Base-by-base conservation (phyloP, 2,888 invertebrate species). In the Synanthedon formicaeformis region DNA sequence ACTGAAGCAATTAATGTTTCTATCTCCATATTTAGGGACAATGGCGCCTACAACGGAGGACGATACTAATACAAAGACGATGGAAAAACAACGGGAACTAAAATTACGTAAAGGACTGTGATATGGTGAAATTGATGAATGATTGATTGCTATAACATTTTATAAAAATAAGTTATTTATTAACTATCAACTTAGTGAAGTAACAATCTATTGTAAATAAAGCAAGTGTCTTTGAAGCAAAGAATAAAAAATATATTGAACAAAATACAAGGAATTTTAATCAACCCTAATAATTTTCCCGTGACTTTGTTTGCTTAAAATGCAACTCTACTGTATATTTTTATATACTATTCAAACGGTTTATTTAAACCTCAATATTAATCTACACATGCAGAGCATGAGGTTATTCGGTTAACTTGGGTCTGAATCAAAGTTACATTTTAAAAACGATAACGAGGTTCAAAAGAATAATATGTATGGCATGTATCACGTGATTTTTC, bases 41-140 rank as follows among this genome's bases (percentile, higher is more conserved):
- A 75, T 3, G 81, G 81, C 12, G 69, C 76, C 0, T 73, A 64
- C 58, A 71, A 69, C 56, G 68, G 68, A 4, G 71, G 75, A 18
- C 71, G 75, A 16, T 72, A 69, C 58, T 56, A 23, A 13, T 40
- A 4, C 50, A 11, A 50, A 52, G 49, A 49, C 2, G 6, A 34
- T 34, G 14, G 45, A 45, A 45, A 45, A 45, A 51, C 56, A 54
- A 58, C 56, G 62, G 67, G 73, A 71, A 77, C 81, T 81, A 78
- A 78, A 54, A 53, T 54, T 64, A 62, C 66, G 59, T 67, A 61
- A 45, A 65, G 76, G 74, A 76, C 83, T 83, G 84, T 84, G 84
- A 83, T 83, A 82, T 71, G 62, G 62, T 67, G 55, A 59, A 54
- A 55, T 56, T 6, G n/a, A 45, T 45, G 45, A 45, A 45, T 13